Evolutionary conservation across 1,140 invertebrate species (phyloP).

Genomic region (Venturia canescens): DNA sequence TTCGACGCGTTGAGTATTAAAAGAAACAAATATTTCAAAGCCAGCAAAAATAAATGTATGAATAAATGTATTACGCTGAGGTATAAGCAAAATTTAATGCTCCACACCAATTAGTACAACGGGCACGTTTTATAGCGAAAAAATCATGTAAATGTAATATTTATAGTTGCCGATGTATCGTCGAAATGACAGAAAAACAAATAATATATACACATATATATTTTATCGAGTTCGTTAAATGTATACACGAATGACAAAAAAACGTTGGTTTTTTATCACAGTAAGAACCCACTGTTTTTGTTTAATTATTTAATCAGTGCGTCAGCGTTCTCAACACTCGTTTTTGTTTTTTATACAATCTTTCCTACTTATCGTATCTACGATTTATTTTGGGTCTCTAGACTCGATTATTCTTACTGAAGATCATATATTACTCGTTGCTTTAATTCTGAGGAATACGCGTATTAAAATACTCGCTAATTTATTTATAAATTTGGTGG

Average conservation of each 20-base stretch:
- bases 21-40: no score
- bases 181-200: conserved; percentile 1
- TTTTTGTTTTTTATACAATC: not conserved
- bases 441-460: no score
- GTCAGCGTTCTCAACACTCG: not conserved
- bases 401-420: no score
- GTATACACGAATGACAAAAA: conserved; percentile 45
- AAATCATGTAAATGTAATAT: conserved; percentile 22
- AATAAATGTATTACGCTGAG: no score
- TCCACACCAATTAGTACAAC: conserved; percentile 43
- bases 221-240: conserved; percentile 61
- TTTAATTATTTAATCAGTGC: not conserved
- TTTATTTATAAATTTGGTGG: no score
- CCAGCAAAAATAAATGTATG: no score
- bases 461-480: no score
- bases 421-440: no score
- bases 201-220: conserved; percentile 57
- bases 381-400: no score
- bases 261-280: conserved; percentile 13
- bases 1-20: no score
- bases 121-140: conserved; percentile 35
- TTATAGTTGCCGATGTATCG: no score
- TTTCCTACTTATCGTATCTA: not conserved
- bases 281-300: not conserved
- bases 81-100: not conserved